Evolutionary conservation across 2,113 vertebrate genomes (phyloP).

Genomic region (Nestor notabilis): DNA sequence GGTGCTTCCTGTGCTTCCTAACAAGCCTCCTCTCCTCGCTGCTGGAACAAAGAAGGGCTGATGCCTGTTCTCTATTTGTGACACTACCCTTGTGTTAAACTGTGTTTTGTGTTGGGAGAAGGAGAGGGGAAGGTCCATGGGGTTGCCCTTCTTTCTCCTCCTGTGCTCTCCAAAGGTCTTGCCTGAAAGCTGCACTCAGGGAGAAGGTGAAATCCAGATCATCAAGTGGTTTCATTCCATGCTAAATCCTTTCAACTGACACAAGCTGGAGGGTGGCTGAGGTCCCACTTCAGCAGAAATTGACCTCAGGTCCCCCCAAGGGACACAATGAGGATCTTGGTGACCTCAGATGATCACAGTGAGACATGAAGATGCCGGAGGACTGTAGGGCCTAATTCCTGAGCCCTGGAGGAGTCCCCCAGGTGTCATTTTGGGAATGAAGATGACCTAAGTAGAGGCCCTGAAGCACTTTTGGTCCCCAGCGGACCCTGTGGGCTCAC

Average conservation of each 20-base stretch:
- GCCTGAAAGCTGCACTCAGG: neutral
- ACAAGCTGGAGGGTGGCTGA: neutral
- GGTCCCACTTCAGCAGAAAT: neutral
- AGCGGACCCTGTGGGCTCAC: neutral
- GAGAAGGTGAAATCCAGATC: neutral
- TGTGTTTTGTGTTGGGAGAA: fast-evolving
- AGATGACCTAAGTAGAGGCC: neutral
- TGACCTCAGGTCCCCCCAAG: neutral
- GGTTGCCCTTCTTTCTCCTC: fast-evolving
- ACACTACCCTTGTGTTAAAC: fast-evolving
- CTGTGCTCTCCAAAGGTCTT: neutral
- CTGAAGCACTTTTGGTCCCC: neutral
- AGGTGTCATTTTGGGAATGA: neutral
- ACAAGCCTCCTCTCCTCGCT: neutral
- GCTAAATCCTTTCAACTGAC: neutral
- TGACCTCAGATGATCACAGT: neutral
- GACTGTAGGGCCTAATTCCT: neutral
- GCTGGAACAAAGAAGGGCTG: neutral
- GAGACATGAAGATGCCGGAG: neutral
- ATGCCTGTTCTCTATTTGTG: neutral
- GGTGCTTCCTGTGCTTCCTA: fast-evolving
- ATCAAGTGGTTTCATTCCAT: neutral
- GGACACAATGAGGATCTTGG: no score
- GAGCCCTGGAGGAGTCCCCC: no score
- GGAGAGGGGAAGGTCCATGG: fast-evolving